Base-by-base conservation (phyloP, 2,888 invertebrate species). In the Antheraea yamamai region DNA sequence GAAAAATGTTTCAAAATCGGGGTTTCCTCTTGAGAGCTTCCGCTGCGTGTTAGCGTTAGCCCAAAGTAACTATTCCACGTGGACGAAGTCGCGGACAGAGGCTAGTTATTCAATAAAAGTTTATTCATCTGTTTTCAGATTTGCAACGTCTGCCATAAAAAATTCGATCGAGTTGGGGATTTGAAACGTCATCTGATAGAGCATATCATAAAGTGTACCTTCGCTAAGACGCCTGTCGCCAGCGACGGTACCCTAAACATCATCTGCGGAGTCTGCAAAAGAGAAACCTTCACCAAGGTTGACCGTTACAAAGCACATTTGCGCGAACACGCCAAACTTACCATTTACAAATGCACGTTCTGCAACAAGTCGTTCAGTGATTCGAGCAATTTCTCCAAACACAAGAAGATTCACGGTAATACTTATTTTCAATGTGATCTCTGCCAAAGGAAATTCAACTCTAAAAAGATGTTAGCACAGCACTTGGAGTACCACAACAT, bases 321-420 rank as follows among this genome's bases (percentile, higher is more conserved):
- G 0, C 87, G 95, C 55, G 92, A 93, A 75, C 95, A 95, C 83
- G 95, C 95, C 7, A 92, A 93, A 77, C 85, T 95, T 0, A 95
- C 95, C 0, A 78, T 93, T 0, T 95, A 95, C 87, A 91, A 93
- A 76, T 95, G 95, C 81, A 91, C 90, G 0, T 89, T 93, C 77
- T 95, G 95, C 83, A 90, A 95, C 75, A 95, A 95, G 78, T 91
- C 92, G 12, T 95, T 95, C 78, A 93, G 93, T 77, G 95, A 95
- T 75, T 95, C 95, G 30, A 94, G 94, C 77, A 95, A 95, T 77
- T 95, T 95, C 77, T 95, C 95, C 2, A 95, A 95, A 73, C 95
- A 95, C 80, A 95, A 95, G 81, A 95, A 95, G 78, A 91, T 94
- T 39, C 95, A 95, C 80, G 93, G 94, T 30, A 81, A 84, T 0